A percentile compares a stretch with the other conserved stretches of the same genome.
Evolutionary conservation across 2,113 vertebrate genomes (phyloP).

Genomic region (Phaetusa simplex): DNA sequence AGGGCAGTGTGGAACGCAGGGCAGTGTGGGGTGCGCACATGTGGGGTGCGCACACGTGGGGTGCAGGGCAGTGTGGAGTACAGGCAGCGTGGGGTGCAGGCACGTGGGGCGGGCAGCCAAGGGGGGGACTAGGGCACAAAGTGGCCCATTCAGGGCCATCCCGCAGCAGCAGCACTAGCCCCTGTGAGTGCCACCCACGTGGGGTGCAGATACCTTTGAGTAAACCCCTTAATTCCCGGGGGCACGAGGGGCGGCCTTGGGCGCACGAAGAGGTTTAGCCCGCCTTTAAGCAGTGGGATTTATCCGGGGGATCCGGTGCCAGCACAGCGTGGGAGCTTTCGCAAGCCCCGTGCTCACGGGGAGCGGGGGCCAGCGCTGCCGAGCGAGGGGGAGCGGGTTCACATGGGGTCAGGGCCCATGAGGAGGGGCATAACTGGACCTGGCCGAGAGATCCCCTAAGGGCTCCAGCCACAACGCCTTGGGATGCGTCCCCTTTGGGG

Average conservation of each 20-base stretch:
- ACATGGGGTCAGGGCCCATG: accelerated
- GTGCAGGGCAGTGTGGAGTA: not conserved
- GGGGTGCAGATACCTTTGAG: not conserved
- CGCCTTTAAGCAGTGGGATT: conserved; percentile 36
- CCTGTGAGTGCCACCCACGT: not conserved
- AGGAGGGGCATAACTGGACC: not conserved
- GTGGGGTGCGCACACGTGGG: not conserved
- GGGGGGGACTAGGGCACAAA: not conserved
- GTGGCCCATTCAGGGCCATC: not conserved
- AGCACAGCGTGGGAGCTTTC: not conserved
- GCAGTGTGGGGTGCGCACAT: no score
- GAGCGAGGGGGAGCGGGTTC: accelerated
- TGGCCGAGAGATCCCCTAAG: not conserved
- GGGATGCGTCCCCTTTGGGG: not conserved
- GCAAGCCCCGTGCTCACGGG: not conserved
- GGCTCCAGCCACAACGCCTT: not conserved
- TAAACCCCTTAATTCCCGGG: conserved; percentile 12
- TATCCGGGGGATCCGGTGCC: not conserved
- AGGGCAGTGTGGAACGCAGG: no score
- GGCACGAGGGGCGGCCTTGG: not conserved
- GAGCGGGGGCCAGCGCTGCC: not conserved
- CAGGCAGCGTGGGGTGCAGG: not conserved
- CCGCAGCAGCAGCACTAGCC: not conserved
- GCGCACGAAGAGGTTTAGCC: conserved; percentile 24
- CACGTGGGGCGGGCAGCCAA: accelerated